A percentile compares a stretch with the other conserved stretches of the same genome.
Conservation (phyloP, 2,113 vertebrate genomes). For the Odocoileus hemionus region DNA sequence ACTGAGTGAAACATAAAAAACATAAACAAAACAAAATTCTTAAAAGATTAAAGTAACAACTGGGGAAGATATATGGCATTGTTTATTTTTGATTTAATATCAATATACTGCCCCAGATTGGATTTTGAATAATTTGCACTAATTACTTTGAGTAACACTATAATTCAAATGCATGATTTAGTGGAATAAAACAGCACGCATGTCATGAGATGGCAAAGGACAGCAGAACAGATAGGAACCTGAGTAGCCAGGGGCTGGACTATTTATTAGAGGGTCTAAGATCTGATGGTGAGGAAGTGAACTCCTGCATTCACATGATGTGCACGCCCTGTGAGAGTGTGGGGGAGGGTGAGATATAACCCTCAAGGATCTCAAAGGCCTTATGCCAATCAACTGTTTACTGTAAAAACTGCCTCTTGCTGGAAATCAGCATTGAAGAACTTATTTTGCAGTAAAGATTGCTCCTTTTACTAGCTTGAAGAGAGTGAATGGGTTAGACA, state of each 20-base stretch:
- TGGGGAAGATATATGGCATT: not conserved
- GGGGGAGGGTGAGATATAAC: not conserved
- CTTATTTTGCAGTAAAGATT: not conserved
- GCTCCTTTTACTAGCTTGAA: not conserved
- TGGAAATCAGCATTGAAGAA: not conserved
- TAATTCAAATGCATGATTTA: constrained; percentile 12
- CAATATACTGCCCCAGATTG: not conserved
- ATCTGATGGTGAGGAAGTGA: not conserved
- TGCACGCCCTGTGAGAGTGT: not conserved
- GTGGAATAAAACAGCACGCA: not conserved
- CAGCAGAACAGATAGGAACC: not conserved
- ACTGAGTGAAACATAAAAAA: not conserved
- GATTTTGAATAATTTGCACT: not conserved
- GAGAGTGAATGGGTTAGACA: not conserved
- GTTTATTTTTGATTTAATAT: not conserved
- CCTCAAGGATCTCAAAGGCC: not conserved
- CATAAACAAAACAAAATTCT: not conserved
- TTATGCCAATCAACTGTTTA: not conserved
- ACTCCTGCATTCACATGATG: not conserved
- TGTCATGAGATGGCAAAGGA: not conserved
- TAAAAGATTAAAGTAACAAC: constrained; percentile 4
- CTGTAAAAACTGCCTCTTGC: not conserved
- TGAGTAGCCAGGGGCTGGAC: not conserved
- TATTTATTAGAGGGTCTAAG: not conserved
- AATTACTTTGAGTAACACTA: not conserved